Conservation (phyloP, 2,113 vertebrate species). For the Mus musculus region GRCm39 chr17:53600501-53601000, state of each 20-base stretch:
- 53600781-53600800: background rate
- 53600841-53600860: background rate
- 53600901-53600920: background rate
- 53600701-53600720: constrained; percentile 3
- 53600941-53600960: background rate
- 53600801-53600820: background rate
- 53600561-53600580: constrained; percentile 5
- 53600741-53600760: background rate
- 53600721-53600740: background rate
- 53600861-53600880: background rate
- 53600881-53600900: background rate
- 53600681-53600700: constrained; percentile 56
- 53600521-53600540: constrained; percentile 82
- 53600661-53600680: constrained; percentile 72
- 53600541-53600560: background rate
- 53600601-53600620: constrained; percentile 64
- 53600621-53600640: constrained; percentile 71
- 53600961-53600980: background rate
- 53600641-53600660: constrained; percentile 74
- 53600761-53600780: background rate
- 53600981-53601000: background rate
- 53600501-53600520: constrained; percentile 72
- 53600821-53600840: background rate
- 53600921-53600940: background rate
- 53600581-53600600: constrained; percentile 54